Conservation (phyloP, 1,140 invertebrate genomes). For the Trinorchestia longiramus region DNA sequence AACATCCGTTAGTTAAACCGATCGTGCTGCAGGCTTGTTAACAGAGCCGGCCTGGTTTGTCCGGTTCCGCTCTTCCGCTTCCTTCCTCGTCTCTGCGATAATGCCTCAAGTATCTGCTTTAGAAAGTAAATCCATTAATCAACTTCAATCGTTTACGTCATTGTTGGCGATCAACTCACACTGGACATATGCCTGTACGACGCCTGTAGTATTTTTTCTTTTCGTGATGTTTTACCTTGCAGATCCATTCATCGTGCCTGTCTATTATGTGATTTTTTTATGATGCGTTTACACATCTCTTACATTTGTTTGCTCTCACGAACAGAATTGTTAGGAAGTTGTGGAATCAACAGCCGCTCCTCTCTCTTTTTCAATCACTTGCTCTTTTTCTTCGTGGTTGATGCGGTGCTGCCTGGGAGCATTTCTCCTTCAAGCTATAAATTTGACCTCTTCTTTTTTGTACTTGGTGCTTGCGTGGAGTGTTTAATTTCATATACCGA, state of each 20-base stretch:
- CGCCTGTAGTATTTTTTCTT: neutral
- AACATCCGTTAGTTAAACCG: neutral
- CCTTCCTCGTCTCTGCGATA: neutral
- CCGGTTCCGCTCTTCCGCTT: slow-evolving; percentile 17
- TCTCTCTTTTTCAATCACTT: neutral
- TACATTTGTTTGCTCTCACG: neutral
- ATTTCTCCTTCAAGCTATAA: neutral
- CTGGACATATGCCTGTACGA: neutral
- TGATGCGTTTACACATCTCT: neutral
- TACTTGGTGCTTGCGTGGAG: neutral
- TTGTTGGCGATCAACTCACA: neutral
- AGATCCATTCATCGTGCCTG: neutral
- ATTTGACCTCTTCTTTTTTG: neutral
- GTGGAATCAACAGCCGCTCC: neutral
- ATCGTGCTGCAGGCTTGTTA: neutral
- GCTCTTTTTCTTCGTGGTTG: neutral
- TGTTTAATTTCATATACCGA: no score
- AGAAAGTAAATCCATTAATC: neutral
- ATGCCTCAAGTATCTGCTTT: neutral
- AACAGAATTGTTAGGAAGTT: neutral
- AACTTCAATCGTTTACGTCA: neutral
- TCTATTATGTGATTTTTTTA: neutral
- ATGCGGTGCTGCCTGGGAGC: neutral
- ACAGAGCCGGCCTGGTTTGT: neutral
- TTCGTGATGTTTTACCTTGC: neutral